A percentile compares a stretch with the other conserved stretches of the same genome.
phyloP scores from a whole-genome alignment of 2,888 invertebrate genomes.

The Pachydiplax longipennis region DNA sequence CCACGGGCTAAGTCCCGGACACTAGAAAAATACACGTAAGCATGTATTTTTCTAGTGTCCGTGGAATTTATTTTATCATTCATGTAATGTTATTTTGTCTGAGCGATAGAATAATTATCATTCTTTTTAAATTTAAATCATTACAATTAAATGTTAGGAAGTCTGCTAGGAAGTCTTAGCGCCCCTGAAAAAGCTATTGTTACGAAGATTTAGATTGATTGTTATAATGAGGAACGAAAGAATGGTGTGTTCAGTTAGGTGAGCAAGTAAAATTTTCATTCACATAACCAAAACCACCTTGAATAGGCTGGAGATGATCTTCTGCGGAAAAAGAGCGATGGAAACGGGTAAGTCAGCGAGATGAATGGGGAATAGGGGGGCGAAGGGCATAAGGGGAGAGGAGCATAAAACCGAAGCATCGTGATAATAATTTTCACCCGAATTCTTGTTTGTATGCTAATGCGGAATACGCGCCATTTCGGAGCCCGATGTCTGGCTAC shows the following conservation, averaged over 20 bases:
- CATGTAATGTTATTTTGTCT: too few relatives aligned
- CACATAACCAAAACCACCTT: background rate
- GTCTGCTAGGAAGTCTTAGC: too few relatives aligned
- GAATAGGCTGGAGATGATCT: background rate
- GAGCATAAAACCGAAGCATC: constrained; percentile 45
- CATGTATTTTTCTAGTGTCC: too few relatives aligned
- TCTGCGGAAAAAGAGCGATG: background rate
- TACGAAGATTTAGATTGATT: too few relatives aligned
- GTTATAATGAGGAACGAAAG: too few relatives aligned
- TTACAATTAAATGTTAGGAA: too few relatives aligned
- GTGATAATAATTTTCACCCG: constrained; percentile 44
- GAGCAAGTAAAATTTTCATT: background rate
- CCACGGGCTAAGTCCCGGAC: too few relatives aligned
- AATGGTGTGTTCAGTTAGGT: background rate
- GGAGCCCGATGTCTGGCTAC: constrained; percentile 43
- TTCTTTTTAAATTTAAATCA: too few relatives aligned
- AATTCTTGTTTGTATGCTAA: constrained; percentile 45
- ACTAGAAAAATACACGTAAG: too few relatives aligned
- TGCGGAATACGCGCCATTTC: constrained; percentile 43
- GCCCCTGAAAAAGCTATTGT: too few relatives aligned
- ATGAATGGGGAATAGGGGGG: constrained; percentile 4
- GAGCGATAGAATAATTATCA: too few relatives aligned
- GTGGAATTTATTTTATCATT: too few relatives aligned
- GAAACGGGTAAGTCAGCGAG: background rate
- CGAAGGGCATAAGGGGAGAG: background rate